These are phyloP conservation scores for Hiodon alosoides DNA, from an alignment of 2,113 vertebrate genomes.

Conservation along the genomic window DNA sequence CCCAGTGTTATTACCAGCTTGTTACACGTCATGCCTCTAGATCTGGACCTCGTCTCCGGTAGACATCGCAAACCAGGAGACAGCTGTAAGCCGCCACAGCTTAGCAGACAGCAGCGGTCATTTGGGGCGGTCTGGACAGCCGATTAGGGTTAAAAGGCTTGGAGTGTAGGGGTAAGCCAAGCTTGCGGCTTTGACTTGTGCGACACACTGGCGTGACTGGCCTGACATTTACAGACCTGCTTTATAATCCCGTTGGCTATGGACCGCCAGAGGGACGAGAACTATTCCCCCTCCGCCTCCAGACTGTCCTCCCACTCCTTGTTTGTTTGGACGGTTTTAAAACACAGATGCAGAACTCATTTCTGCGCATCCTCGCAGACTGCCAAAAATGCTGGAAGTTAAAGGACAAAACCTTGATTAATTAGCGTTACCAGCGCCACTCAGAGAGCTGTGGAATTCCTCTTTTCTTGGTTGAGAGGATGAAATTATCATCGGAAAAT, in stretches of 20 bases:
- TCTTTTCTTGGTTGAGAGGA: not conserved
- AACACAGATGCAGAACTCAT: conserved; percentile 27
- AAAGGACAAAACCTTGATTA: not conserved
- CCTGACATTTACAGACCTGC: not conserved
- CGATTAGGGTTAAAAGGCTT: conserved; percentile 51
- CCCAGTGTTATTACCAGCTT: too few relatives aligned
- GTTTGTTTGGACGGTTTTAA: conserved; percentile 22
- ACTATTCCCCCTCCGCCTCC: conserved; percentile 39
- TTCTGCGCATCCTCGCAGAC: not conserved
- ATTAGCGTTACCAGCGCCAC: conserved; percentile 18
- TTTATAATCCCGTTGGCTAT: not conserved
- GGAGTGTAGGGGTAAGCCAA: not conserved
- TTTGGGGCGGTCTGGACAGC: conserved; percentile 46
- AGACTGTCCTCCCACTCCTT: conserved; percentile 19
- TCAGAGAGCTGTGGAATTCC: not conserved
- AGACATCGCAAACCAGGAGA: too few relatives aligned
- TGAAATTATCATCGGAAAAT: conserved; percentile 1
- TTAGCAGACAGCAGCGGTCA: too few relatives aligned
- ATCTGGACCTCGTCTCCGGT: too few relatives aligned
- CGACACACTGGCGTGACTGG: not conserved
- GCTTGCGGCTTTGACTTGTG: not conserved
- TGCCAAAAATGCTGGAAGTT: not conserved
- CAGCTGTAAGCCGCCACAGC: too few relatives aligned
- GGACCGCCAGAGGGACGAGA: conserved; percentile 30
- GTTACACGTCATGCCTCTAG: too few relatives aligned